Percentiles rank a stretch among this genome's conserved stretches.
phyloP scores from a whole-genome alignment of 1,140 invertebrate genomes.

The Bombus consobrinus region DNA sequence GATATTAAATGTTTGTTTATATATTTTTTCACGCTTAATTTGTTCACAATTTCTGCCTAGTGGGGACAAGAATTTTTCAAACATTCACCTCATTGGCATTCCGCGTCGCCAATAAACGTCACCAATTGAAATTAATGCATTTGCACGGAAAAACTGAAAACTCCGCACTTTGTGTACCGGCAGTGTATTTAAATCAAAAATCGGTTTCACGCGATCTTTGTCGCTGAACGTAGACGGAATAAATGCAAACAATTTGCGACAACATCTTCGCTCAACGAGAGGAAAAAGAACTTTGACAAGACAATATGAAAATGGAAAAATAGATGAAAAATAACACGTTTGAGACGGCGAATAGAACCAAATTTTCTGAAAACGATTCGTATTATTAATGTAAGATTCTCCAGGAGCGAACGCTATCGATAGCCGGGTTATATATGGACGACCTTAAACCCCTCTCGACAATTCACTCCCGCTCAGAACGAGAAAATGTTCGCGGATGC shows the following conservation, averaged over 20 bases:
- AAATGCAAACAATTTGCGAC: background rate
- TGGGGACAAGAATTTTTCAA: background rate
- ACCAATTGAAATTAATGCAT: constrained; percentile 29
- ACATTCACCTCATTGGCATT: background rate
- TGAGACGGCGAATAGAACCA: background rate
- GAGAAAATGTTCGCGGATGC: constrained; percentile 8
- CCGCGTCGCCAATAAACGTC: background rate
- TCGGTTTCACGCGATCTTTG: background rate
- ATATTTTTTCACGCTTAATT: background rate
- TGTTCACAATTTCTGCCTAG: background rate
- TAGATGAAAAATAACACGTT: too few relatives aligned
- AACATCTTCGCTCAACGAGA: background rate
- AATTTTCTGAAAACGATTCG: constrained; percentile 18
- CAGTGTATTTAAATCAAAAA: constrained; percentile 18
- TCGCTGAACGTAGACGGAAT: background rate
- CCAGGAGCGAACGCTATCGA: background rate
- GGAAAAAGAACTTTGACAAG: background rate
- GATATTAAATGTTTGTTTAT: background rate
- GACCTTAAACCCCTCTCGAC: constrained; percentile 27
- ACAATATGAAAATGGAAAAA: background rate
- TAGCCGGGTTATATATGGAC: constrained; percentile 18
- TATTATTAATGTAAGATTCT: constrained; percentile 35
- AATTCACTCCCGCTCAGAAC: constrained; percentile 19
- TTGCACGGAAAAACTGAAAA: background rate
- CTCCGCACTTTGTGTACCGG: too few relatives aligned